Evolutionary conservation across 2,113 vertebrate species (phyloP).

Genomic region (Petaurus breviceps): DNA sequence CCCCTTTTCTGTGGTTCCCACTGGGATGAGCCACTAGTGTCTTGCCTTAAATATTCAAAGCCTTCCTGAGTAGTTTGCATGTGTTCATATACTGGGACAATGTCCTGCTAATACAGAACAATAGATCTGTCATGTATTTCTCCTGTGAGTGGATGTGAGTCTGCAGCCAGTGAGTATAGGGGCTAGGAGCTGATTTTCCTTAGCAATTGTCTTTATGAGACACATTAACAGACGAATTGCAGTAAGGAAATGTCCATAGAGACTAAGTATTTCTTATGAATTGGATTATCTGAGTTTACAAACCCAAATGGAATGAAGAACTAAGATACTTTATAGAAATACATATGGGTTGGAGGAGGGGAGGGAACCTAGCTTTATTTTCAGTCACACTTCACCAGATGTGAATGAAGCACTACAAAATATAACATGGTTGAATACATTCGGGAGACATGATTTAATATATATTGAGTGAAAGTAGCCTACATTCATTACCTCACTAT

Average conservation of each 20-base stretch:
- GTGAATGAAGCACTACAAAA: constrained; percentile 79
- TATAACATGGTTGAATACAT: constrained; percentile 79
- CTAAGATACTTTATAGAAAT: constrained; percentile 76
- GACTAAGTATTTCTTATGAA: constrained; percentile 79
- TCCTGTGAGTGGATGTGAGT: constrained; percentile 83
- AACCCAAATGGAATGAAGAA: constrained; percentile 75
- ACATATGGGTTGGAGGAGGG: neutral
- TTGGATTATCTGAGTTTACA: constrained; percentile 81
- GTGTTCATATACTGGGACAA: constrained; percentile 87
- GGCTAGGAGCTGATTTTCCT: constrained; percentile 81
- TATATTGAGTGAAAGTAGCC: constrained; percentile 68
- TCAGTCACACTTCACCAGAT: constrained; percentile 83
- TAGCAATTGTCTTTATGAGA: constrained; percentile 82
- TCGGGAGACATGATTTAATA: constrained; percentile 75
- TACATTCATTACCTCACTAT: constrained; percentile 35
- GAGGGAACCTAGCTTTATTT: constrained; percentile 77
- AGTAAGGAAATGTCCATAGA: constrained; percentile 75
- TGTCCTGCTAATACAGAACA: constrained; percentile 89
- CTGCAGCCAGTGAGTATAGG: constrained; percentile 82
- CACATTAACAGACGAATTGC: constrained; percentile 78
- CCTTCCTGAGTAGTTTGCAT: constrained; percentile 87
- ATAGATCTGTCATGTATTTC: constrained; percentile 90
- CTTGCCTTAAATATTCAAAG: constrained; percentile 91
- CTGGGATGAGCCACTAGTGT: constrained; percentile 91
- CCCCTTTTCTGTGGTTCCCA: constrained; percentile 94